These are phyloP conservation scores for Notocelia uddmanniana DNA, from an alignment of 2,888 invertebrate genomes.

Conservation along the genomic window DNA sequence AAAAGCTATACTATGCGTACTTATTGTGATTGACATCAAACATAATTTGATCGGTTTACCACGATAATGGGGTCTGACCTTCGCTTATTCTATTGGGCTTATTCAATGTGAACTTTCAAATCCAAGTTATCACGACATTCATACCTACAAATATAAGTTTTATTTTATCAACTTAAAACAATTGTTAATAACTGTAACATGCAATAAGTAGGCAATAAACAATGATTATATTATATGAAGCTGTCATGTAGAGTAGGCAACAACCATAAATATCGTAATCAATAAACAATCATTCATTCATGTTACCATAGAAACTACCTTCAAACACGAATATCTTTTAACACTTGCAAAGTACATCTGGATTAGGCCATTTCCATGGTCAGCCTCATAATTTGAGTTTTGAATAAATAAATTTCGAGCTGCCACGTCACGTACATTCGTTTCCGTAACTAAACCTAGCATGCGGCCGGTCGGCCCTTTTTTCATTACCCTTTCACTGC, in stretches of 20 bases:
- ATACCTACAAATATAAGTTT: slow-evolving; percentile 35
- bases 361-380: not conserved
- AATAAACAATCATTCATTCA: not conserved
- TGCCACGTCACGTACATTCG: not conserved
- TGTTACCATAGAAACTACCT: slow-evolving; percentile 11
- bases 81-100: slow-evolving; percentile 50
- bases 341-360: not conserved
- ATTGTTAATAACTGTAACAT: slow-evolving; percentile 43
- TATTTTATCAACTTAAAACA: slow-evolving; percentile 39
- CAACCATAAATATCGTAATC: not conserved
- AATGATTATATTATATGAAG: not conserved
- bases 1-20: too few relatives aligned
- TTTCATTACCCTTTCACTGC: not conserved
- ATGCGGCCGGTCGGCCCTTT: not conserved
- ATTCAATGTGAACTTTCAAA: slow-evolving; percentile 61
- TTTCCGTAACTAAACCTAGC: not conserved
- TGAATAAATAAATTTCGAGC: not conserved
- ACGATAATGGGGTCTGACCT: not conserved
- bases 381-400: not conserved
- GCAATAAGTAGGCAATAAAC: slow-evolving; percentile 43
- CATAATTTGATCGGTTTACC: not conserved
- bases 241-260: not conserved
- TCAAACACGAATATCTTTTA: not conserved
- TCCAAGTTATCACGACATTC: slow-evolving; percentile 55
- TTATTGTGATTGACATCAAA: not conserved